Evolutionary conservation across 2,888 invertebrate species (phyloP).

Genomic region (Volucella bombylans): DNA sequence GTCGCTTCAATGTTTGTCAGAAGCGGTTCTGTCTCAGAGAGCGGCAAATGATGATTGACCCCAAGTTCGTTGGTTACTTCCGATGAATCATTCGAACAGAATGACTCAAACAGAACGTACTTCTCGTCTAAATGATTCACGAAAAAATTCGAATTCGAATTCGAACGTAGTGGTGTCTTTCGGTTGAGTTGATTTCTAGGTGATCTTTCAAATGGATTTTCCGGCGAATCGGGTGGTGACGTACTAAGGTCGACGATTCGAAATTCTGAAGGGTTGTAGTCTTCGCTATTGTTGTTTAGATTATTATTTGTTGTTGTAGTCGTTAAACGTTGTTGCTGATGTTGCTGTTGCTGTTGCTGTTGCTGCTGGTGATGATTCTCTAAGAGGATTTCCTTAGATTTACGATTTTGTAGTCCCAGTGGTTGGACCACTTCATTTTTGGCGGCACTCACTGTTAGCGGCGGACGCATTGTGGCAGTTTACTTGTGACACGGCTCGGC

Average conservation of each 20-base stretch:
- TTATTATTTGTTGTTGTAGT: constrained; percentile 22
- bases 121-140: constrained; percentile 69
- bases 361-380: constrained; percentile 53
- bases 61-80: constrained; percentile 28
- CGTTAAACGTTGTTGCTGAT: constrained; percentile 19
- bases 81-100: constrained; percentile 61
- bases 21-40: constrained; percentile 81
- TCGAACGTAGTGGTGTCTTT: constrained; percentile 36
- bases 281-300: constrained; percentile 47
- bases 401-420: constrained; percentile 49
- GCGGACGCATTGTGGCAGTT: constrained; percentile 63
- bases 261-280: constrained; percentile 69
- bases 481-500: constrained; percentile 31
- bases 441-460: constrained; percentile 57
- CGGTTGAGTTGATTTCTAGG: constrained; percentile 24
- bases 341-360: constrained; percentile 39
- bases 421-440: constrained; percentile 72
- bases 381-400: constrained; percentile 50
- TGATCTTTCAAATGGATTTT: constrained; percentile 58
- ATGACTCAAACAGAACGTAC: constrained; percentile 63
- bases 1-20: constrained; percentile 80
- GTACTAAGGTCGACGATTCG: constrained; percentile 77
- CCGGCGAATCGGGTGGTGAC: constrained; percentile 70
- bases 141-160: constrained; percentile 67
- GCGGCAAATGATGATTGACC: constrained; percentile 75